Percentiles rank a stretch among this genome's conserved stretches.
Conservation (phyloP, 2,888 invertebrate genomes). For the Tupiocoris notatus region DNA sequence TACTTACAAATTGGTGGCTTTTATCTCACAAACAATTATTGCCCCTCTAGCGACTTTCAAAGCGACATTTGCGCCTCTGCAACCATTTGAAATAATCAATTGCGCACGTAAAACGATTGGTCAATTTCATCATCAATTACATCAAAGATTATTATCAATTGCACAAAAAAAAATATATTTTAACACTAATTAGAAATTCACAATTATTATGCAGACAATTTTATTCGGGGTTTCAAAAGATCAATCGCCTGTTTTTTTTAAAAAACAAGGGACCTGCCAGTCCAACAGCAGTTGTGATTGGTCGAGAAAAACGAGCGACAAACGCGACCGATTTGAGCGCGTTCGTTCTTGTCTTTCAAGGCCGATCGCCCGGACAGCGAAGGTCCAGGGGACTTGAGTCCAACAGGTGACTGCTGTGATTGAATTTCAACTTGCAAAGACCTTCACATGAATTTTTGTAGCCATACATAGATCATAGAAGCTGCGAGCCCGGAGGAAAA, state of each 20-base stretch:
- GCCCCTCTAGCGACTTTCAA: conserved; percentile 36
- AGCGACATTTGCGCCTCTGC: conserved; percentile 39
- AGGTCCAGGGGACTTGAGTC: conserved; percentile 29
- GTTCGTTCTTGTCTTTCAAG: neutral
- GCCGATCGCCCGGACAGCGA: conserved; percentile 33
- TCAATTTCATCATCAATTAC: neutral
- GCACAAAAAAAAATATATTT: no score
- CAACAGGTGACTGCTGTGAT: conserved; percentile 38
- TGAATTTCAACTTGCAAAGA: neutral
- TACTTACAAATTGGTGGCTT: conserved; percentile 40
- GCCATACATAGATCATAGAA: no score
- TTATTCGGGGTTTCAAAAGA: neutral
- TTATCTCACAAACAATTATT: conserved; percentile 29
- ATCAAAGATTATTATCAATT: neutral
- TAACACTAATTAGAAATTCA: neutral
- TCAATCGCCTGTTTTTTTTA: conserved; percentile 45
- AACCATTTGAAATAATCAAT: conserved; percentile 40
- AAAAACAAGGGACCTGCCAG: conserved; percentile 45
- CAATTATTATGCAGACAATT: conserved; percentile 3
- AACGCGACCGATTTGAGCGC: neutral
- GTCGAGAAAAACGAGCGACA: conserved; percentile 9
- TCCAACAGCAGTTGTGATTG: conserved; percentile 48
- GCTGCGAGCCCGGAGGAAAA: no score
- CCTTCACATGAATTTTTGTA: no score
- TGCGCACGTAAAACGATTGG: conserved; percentile 14